A percentile compares a stretch with the other conserved stretches of the same genome.
phyloP scores from a whole-genome alignment of 2,888 invertebrate genomes.

The Creontiades dilutus region DNA sequence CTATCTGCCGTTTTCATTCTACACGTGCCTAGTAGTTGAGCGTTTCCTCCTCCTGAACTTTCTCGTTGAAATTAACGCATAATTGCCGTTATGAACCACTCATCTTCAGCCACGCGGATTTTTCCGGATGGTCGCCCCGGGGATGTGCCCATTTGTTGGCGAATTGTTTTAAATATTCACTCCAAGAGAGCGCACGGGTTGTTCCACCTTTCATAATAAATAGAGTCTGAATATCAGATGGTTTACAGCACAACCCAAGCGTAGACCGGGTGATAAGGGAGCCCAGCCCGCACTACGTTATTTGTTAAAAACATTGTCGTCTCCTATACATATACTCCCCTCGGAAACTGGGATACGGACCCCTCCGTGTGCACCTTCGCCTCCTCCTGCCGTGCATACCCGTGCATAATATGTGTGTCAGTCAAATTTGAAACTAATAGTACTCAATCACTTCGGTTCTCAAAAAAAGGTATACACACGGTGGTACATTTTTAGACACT shows the following conservation, averaged over 20 bases:
- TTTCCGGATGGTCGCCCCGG: slow-evolving; percentile 54
- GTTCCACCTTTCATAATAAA: slow-evolving; percentile 64
- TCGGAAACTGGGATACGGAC: background rate
- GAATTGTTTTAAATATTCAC: slow-evolving; percentile 67
- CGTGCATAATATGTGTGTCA: no score
- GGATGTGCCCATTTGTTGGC: slow-evolving; percentile 35
- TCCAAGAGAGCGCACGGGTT: slow-evolving; percentile 27
- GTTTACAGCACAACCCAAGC: slow-evolving; percentile 69
- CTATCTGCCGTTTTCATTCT: no score
- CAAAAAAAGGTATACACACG: no score
- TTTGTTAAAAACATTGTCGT: slow-evolving; percentile 61
- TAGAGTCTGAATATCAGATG: slow-evolving; percentile 67
- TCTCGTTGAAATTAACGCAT: background rate
- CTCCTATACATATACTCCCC: slow-evolving; percentile 16
- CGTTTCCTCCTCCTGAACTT: background rate
- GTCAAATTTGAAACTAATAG: no score
- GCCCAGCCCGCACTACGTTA: slow-evolving; percentile 33
- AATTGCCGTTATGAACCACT: slow-evolving; percentile 37
- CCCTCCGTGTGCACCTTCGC: background rate
- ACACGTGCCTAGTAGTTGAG: no score
- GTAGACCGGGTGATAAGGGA: slow-evolving; percentile 63
- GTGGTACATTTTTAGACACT: no score
- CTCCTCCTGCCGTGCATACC: background rate
- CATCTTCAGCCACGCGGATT: slow-evolving; percentile 64
- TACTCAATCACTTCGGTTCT: no score